Percentiles rank a stretch among this genome's conserved stretches.
Conservation (phyloP, 2,113 vertebrate genomes). For the Varanus salvator region DNA sequence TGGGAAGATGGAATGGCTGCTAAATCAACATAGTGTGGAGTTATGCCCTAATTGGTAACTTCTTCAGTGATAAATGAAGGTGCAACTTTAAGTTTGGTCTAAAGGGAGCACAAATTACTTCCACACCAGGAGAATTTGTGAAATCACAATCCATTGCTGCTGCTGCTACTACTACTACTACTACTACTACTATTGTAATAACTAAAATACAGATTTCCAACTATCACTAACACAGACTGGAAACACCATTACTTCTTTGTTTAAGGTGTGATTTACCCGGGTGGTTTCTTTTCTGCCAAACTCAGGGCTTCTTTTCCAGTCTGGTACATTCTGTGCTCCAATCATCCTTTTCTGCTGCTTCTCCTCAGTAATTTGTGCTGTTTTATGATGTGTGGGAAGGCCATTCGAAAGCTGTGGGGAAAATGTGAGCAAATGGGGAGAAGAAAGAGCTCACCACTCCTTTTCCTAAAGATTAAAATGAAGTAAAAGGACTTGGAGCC, state of each 20-base stretch:
- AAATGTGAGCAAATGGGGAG: background rate
- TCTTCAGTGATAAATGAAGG: background rate
- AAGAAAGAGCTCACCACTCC: background rate
- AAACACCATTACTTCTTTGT: background rate
- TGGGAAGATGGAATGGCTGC: background rate
- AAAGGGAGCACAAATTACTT: conserved; percentile 11
- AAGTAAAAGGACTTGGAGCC: background rate
- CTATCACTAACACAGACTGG: background rate
- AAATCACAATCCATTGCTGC: background rate
- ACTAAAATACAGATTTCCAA: background rate
- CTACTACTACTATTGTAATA: background rate
- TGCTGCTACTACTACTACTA: too few relatives aligned
- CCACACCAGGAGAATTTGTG: conserved; percentile 1
- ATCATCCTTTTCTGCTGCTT: background rate
- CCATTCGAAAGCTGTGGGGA: background rate
- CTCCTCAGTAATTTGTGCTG: background rate
- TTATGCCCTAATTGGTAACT: background rate
- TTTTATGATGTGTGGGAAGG: conserved; percentile 7
- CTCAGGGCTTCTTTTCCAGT: background rate
- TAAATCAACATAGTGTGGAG: background rate
- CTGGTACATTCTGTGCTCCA: background rate
- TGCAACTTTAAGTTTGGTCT: background rate
- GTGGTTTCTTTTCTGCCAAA: background rate
- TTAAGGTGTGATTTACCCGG: background rate
- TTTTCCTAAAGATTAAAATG: conserved; percentile 6